Percentiles rank a stretch among this genome's conserved stretches.
Evolutionary conservation across 2,113 vertebrate genomes (phyloP).

Genomic region (Nestor notabilis): DNA sequence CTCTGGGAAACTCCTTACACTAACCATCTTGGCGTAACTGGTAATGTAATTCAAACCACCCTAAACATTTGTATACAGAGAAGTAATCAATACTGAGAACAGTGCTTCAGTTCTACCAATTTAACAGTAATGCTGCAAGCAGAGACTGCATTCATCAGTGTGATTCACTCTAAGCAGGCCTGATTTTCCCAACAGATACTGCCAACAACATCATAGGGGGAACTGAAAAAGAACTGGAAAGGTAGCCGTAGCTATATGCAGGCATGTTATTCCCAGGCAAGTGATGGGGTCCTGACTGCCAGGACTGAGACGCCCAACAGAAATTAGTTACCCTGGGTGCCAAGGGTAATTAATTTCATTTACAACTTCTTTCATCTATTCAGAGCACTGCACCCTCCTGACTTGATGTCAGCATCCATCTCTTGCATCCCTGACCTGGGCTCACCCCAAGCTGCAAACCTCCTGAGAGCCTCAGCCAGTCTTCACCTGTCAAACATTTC

Average conservation of each 20-base stretch:
- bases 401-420: neutral
- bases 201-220: neutral
- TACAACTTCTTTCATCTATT: neutral
- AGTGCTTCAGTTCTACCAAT: neutral
- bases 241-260: neutral
- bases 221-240: neutral
- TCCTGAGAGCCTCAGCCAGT: neutral
- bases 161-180: neutral
- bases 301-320: neutral
- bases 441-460: neutral
- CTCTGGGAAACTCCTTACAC: neutral
- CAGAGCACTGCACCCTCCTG: neutral
- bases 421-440: neutral
- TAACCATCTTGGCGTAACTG: neutral
- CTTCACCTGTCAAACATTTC: neutral
- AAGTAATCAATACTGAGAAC: neutral
- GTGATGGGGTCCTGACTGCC: neutral
- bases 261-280: neutral
- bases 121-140: neutral
- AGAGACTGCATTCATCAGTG: neutral
- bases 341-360: neutral
- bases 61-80: neutral
- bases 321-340: neutral
- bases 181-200: neutral
- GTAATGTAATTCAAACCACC: neutral